Evolutionary conservation across 1,140 invertebrate species (phyloP).

Genomic region (Leptonema lineaticorne): DNA sequence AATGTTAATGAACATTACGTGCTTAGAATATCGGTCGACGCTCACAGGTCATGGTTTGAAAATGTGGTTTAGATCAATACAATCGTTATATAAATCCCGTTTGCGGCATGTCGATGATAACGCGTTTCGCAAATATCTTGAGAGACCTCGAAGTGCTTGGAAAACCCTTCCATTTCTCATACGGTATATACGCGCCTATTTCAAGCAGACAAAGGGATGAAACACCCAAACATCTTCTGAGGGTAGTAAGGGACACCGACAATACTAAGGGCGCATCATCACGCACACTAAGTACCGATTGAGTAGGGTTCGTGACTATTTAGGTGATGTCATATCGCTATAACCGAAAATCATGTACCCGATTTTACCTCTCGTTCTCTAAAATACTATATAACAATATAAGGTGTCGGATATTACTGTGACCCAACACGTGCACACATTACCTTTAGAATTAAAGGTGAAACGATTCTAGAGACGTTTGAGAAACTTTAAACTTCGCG

Average conservation of each 20-base stretch:
- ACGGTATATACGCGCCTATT: neutral
- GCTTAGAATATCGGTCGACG: slow-evolving; percentile 7
- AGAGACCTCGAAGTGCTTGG: slow-evolving; percentile 11
- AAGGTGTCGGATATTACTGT: too few relatives aligned
- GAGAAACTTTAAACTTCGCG: too few relatives aligned
- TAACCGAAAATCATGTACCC: neutral
- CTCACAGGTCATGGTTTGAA: slow-evolving; percentile 18
- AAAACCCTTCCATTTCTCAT: neutral
- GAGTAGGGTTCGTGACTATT: neutral
- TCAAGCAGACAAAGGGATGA: neutral
- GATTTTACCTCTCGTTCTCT: too few relatives aligned
- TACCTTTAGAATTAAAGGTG: too few relatives aligned
- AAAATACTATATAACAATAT: too few relatives aligned
- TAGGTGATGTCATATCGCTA: neutral
- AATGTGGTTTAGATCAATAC: slow-evolving; percentile 21
- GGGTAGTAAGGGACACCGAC: neutral
- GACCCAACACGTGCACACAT: too few relatives aligned
- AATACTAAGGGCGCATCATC: slow-evolving; percentile 12
- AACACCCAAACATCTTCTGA: neutral
- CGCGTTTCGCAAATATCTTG: slow-evolving; percentile 14
- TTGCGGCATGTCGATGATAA: neutral
- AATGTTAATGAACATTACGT: slow-evolving; percentile 25
- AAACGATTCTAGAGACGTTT: too few relatives aligned
- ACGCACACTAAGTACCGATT: slow-evolving; percentile 12
- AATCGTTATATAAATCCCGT: slow-evolving; percentile 20